Base-by-base conservation (phyloP, 2,888 invertebrate genomes). In the Acronicta leporina region DNA sequence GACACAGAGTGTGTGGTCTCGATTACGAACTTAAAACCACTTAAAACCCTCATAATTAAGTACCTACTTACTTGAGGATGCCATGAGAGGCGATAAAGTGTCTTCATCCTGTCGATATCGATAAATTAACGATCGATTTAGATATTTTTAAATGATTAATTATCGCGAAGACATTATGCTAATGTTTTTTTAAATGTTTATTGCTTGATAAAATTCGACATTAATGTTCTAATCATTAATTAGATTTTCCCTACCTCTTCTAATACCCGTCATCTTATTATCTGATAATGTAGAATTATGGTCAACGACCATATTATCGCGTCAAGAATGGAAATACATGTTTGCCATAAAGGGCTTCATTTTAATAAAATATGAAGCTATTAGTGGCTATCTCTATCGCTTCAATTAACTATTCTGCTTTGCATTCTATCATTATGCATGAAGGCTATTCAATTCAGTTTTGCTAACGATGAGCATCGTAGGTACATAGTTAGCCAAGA, bases 371-470 rank as follows among this genome's bases (percentile, higher is more conserved):
- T 72, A 68, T 65, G 60, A 50, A 55, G 49, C 47, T 59, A 50
- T 50, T 38, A 47, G 15, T 56, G 63, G 75, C 73, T 73, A 74
- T 74, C 73, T 75, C 33, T 59, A 68, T 71, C 63, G 51, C 8
- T 45, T 65, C 59, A 71, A 73, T 75, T 63, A 76, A 62, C 51
- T 76, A 44, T 55, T 53, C 52, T 66, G 50, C 15, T 53, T 65
- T 56, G 66, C 61, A 61, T 64, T 64, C 50, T 52, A 54, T 49
- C 60, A 65, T 55, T 71, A 73, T 74, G 62, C 60, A 65, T 52
- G 38, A 54, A 30, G 41, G 42, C 41, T 49, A 72, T 60, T 68
- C 47, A 52, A 71, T 74, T 64, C 64, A 66, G 44, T 61, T 58
- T 59, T 52, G 47, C 46, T 75, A 72, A 68, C 60, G 61, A 75